Conservation (phyloP, 1,140 invertebrate species). For the Camponotus vicinus region DNA sequence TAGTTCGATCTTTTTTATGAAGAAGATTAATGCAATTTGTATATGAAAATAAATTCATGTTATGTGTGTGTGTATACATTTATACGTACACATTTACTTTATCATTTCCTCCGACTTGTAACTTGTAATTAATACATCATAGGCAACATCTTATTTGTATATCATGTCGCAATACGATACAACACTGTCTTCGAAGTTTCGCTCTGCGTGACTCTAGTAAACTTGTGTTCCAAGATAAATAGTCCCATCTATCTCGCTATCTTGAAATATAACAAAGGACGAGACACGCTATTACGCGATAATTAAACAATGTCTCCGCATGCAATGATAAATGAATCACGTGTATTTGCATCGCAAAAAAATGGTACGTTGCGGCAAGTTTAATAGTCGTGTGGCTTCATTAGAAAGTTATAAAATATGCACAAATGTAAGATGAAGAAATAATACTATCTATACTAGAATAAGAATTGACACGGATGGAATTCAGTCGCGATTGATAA, state of each 20-base stretch:
- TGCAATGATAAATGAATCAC: conserved; percentile 20
- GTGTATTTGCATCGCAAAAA: conserved; percentile 19
- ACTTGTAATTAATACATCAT: neutral
- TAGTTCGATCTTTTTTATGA: neutral
- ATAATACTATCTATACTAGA: neutral
- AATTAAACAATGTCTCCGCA: conserved; percentile 28
- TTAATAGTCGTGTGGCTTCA: neutral
- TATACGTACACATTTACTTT: too few species aligned
- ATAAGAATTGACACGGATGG: neutral
- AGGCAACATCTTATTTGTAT: conserved; percentile 20
- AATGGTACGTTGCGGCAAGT: neutral
- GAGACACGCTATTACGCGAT: neutral
- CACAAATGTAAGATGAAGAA: neutral
- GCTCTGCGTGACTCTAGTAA: conserved; percentile 22
- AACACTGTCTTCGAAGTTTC: conserved; percentile 24
- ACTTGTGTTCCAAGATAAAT: conserved; percentile 36
- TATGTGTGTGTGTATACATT: too few species aligned
- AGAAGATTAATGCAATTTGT: conserved; percentile 14
- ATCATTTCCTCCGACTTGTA: neutral
- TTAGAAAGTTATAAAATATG: neutral
- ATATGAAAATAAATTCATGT: conserved; percentile 3
- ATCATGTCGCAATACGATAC: conserved; percentile 1
- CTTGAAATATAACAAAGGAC: conserved; percentile 26
- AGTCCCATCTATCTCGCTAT: conserved; percentile 10
- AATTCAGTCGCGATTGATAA: neutral